phyloP scores from a whole-genome alignment of 1,140 invertebrate species.

The Neodiprion lecontei region DNA sequence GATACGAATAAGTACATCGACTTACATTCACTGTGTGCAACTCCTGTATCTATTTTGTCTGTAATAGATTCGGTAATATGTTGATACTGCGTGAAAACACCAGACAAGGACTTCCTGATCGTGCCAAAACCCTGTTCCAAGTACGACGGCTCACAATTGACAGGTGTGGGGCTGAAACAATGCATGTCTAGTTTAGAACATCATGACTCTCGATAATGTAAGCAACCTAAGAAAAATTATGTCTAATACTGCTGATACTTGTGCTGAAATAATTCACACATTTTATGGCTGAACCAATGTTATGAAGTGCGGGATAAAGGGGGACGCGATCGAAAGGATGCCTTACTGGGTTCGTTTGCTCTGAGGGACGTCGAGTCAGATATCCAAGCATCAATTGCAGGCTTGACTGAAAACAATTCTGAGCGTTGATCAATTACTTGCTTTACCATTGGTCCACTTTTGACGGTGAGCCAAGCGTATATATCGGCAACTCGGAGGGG shows the following conservation, averaged over 20 bases:
- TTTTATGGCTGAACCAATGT: constrained; percentile 1
- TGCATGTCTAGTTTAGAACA: not conserved
- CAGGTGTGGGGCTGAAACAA: constrained; percentile 27
- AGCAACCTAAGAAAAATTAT: not conserved
- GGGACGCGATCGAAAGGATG: not conserved
- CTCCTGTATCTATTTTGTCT: constrained; percentile 44
- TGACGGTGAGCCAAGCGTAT: constrained; percentile 40
- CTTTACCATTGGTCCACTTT: constrained; percentile 52
- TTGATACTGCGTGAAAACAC: constrained; percentile 36
- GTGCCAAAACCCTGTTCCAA: constrained; percentile 49
- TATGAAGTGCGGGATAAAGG: not conserved
- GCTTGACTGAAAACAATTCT: constrained; percentile 9
- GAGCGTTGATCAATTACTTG: constrained; percentile 47
- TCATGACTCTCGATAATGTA: too few relatives aligned
- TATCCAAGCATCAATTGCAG: not conserved
- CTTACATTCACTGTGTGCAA: constrained; percentile 51
- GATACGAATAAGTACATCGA: not conserved
- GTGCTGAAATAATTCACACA: not conserved
- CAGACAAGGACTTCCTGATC: constrained; percentile 43
- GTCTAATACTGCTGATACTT: constrained; percentile 9
- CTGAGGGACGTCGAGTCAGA: not conserved
- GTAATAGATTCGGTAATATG: constrained; percentile 37
- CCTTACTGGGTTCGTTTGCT: not conserved
- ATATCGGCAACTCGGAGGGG: constrained; percentile 56
- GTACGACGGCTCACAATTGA: constrained; percentile 32